Evolutionary conservation across 2,888 invertebrate genomes (phyloP).

Genomic region (Tridacna crocea): DNA sequence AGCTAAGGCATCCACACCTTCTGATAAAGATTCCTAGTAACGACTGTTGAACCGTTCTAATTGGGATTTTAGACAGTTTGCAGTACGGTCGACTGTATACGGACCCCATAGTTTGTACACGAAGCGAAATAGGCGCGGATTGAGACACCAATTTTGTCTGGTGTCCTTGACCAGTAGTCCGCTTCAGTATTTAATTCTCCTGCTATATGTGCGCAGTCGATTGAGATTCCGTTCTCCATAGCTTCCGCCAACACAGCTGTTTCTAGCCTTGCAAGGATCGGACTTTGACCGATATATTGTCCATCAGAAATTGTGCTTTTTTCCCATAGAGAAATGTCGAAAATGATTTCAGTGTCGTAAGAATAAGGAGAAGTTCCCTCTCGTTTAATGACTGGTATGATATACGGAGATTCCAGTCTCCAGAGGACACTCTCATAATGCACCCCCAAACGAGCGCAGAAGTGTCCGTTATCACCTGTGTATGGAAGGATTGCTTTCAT

Average conservation of each 20-base stretch:
- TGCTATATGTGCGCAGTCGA: conserved; percentile 36
- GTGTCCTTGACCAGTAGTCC: conserved; percentile 42
- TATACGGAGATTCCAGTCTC: too few species aligned
- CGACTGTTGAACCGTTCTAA: too few species aligned
- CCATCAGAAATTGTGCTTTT: conserved; percentile 28
- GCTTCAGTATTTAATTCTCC: conserved; percentile 35
- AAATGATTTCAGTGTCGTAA: conserved; percentile 20
- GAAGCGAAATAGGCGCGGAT: conserved; percentile 31
- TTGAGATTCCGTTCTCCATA: conserved; percentile 35
- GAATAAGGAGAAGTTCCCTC: conserved; percentile 21
- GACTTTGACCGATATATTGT: conserved; percentile 37
- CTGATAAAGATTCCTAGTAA: too few species aligned
- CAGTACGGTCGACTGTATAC: conserved; percentile 37
- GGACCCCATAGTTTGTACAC: conserved; percentile 36
- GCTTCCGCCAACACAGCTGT: conserved; percentile 38
- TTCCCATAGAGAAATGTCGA: not conserved
- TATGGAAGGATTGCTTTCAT: conserved; percentile 18
- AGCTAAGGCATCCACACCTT: too few species aligned
- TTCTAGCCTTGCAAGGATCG: conserved; percentile 24
- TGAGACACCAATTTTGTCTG: conserved; percentile 40
- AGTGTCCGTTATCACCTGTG: conserved; percentile 15
- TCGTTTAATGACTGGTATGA: conserved; percentile 25
- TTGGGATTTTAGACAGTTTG: too few species aligned
- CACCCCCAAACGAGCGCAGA: conserved; percentile 1
- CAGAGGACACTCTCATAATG: not conserved